Base-by-base conservation (phyloP, 1,140 invertebrate species). In the Chironomus tepperi region DNA sequence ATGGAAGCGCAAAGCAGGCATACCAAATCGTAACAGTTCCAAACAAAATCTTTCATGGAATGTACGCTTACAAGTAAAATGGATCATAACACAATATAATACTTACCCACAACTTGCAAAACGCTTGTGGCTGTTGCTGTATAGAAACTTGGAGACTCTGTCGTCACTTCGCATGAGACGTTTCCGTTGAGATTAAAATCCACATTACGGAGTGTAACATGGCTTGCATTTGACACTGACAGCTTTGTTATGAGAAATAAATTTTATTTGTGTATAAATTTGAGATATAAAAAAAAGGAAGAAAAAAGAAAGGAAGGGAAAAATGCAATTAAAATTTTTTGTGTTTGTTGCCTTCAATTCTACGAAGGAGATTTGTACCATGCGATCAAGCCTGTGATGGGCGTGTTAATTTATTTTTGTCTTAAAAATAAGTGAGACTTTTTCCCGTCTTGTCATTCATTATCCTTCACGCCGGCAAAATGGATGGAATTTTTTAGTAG, bases 111-210 rank as follows among this genome's bases (percentile, higher is more conserved):
- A 77, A 85, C 84, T 47, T 84, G 83, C 83, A 85, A 83, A 21
- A 79, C 81, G 75, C 82, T 84, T 43, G 84, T 84, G 42, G 83
- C 85, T 18, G 84, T 83, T 43, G 84, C 84, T 0, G 89, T 90
- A 42, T 85, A 84, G 78, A 90, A 91, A 15, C 85, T 86, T 12
- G 89, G 89, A 1, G 87, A 86, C 75, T 92, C 90, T 1, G 88
- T 88, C 1, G 89, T 89, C 16, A 91, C 89, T 82, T 92, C 90
- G 77, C 90, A 92, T 79, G 86, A 88, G 83, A 90, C 89, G 79
- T 87, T 88, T 16, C 89, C 90, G 6, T 87, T 87, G 34, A 90
- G 83, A 43, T 84, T 84, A 75, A 89, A 87, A 76, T 86, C 87
- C 42, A 90, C 89, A 74, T 87, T 84, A 19, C 83, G 84, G 21